phyloP scores from a whole-genome alignment of 2,888 invertebrate species.

The Hetaerina titia region DNA sequence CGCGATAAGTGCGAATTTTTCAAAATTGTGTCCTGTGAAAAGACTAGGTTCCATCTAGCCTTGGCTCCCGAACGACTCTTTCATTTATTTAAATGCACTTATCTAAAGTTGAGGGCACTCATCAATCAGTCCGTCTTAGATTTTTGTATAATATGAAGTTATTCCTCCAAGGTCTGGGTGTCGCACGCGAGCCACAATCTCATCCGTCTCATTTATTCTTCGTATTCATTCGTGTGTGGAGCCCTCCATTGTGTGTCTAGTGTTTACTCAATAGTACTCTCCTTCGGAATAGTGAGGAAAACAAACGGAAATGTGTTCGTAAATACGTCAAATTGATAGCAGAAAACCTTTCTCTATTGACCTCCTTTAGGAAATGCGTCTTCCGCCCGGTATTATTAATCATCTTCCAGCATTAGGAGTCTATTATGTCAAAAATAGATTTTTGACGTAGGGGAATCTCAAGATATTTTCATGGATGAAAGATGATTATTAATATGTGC shows the following conservation, averaged over 20 bases:
- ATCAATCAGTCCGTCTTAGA: slow-evolving; percentile 18
- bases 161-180: neutral
- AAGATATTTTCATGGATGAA: no score
- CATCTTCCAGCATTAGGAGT: neutral
- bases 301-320: neutral
- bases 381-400: neutral
- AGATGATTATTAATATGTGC: no score
- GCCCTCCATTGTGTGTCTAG: neutral
- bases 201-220: neutral
- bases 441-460: no score
- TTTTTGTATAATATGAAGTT: neutral
- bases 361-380: neutral
- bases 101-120: neutral
- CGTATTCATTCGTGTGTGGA: neutral
- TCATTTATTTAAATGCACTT: neutral
- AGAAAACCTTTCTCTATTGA: neutral
- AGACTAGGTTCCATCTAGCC: neutral
- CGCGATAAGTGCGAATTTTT: neutral
- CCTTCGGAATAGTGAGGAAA: neutral
- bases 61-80: neutral
- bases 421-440: no score
- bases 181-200: neutral
- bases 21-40: neutral
- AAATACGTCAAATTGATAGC: neutral
- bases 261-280: neutral